Evolutionary conservation across 2,113 vertebrate species (phyloP).

Genomic region (Capreolus pygargus): DNA sequence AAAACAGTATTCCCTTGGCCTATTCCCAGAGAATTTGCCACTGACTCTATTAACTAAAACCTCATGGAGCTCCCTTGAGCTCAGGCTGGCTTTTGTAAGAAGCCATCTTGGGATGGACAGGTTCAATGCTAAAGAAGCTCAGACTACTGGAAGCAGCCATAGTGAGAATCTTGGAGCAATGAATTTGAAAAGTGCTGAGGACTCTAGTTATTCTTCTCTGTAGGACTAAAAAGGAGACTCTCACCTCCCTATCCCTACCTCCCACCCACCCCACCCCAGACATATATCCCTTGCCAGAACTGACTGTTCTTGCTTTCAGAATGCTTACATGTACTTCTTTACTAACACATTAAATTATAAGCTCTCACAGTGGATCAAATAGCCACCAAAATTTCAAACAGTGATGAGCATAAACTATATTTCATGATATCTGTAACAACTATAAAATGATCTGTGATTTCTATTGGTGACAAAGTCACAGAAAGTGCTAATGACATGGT

Average conservation of each 20-base stretch:
- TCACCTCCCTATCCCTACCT: background rate
- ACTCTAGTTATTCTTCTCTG: background rate
- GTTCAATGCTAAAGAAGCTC: background rate
- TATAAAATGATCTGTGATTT: background rate
- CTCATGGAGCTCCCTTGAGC: background rate
- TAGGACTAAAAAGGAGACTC: background rate
- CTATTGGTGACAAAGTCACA: background rate
- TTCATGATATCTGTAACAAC: background rate
- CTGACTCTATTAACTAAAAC: background rate
- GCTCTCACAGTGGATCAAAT: background rate
- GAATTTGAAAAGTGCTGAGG: background rate
- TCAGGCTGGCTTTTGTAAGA: background rate
- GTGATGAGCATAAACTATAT: background rate
- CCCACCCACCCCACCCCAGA: background rate
- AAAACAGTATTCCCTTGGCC: background rate
- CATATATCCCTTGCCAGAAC: background rate
- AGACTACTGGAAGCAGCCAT: background rate
- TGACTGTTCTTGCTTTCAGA: background rate
- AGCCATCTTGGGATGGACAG: background rate
- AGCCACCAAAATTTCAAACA: constrained; percentile 23
- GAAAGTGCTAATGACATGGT: background rate
- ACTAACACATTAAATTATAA: background rate
- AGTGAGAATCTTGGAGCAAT: background rate
- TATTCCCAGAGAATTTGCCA: background rate
- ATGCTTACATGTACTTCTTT: background rate